Conservation (phyloP, 2,888 invertebrate species). For the Brenthis hecate region DNA sequence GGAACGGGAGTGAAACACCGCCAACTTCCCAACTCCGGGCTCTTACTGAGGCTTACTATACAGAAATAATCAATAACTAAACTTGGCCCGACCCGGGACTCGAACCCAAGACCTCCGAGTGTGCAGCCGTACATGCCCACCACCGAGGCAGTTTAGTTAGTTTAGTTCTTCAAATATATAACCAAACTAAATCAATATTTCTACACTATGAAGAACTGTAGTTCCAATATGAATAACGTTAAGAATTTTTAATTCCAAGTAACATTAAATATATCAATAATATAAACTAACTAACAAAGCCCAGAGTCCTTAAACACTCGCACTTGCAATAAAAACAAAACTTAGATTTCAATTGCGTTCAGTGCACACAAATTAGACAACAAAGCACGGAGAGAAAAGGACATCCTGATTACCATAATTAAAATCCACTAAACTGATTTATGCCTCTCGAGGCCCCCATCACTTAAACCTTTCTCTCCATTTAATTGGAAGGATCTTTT, state of each 20-base stretch:
- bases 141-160: too few species aligned
- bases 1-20: too few species aligned
- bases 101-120: too few species aligned
- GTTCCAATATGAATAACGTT: too few species aligned
- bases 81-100: too few species aligned
- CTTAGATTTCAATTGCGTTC: constrained; percentile 47
- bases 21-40: too few species aligned
- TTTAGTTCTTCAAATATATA: too few species aligned
- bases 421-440: constrained; percentile 60
- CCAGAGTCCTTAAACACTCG: constrained; percentile 23
- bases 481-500: constrained; percentile 71
- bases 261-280: constrained; percentile 13
- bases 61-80: too few species aligned
- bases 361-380: constrained; percentile 51
- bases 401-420: constrained; percentile 62
- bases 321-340: constrained; percentile 35
- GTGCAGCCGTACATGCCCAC: too few species aligned
- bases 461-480: constrained; percentile 67
- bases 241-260: background rate
- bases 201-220: too few species aligned
- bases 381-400: constrained; percentile 51
- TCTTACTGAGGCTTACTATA: too few species aligned
- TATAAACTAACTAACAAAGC: constrained; percentile 25
- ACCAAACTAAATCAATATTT: too few species aligned
- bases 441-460: constrained; percentile 67